Evolutionary conservation across 1,140 invertebrate species (phyloP), one percentile per base, ranked within the genome.

Genomic region (Harpegnathos saltator): DNA sequence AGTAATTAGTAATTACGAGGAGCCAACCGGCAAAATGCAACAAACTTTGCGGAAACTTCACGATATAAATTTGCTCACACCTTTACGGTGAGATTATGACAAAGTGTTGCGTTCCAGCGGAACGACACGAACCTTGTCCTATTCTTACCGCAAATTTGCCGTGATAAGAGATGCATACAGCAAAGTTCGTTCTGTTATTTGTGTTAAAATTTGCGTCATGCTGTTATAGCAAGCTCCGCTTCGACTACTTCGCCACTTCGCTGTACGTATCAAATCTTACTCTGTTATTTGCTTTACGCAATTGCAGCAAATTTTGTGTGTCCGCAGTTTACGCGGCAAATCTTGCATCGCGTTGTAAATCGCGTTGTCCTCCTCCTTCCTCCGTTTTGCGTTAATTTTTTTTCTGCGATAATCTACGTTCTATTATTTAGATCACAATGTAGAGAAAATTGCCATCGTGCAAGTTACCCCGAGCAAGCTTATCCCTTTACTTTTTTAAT

Each of bases 131-230:
- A 63, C 29, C 26, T 38, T 4, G 26, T 33, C 17, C 17, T 38
- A 38, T 33, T 63, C 61, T 62, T 38, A 33, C 26, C 26, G 12
- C 26, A 63, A 63, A 63, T 63, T 63, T 44, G 38, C 38, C n/a
- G 59, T 62, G 61, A 33, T 29, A 38, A 54, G 17, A 19, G n/a
- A n/a, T n/a, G n/a, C 54, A 3, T 52, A 17, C 33, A 65, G 33
- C 38, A 52, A 52, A 68, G 65, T 52, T 52, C 22, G 65, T 15
- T 29, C 24, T 52, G 48, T 68, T 50, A 29, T 68, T 68, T 26
- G 48, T n/a, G 7, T 19, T 17, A 52, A 68, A 54, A 48, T 52
- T 68, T 63, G 26, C 33, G 61, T 63, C 61, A 38, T 9, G 61
- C 26, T 38, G 29, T 38, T 52, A 24, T 24, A 50, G 33, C 61